Evolutionary conservation across 1,140 invertebrate species (phyloP).

Genomic region (Amyelois transitella): DNA sequence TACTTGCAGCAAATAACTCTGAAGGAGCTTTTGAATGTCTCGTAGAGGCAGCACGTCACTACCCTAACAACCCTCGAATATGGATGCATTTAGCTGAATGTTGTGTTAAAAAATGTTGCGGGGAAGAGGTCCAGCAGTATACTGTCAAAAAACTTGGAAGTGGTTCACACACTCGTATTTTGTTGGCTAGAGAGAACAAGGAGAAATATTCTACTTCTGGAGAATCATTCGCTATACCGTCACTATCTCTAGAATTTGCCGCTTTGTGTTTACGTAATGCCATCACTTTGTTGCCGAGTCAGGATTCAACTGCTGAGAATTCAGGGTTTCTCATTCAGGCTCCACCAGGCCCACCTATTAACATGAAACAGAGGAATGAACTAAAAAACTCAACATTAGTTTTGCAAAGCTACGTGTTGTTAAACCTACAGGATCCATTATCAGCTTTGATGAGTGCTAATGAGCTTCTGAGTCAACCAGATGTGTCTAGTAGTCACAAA

Average conservation of each 20-base stretch:
- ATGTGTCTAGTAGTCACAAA: constrained; percentile 73
- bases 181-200: constrained; percentile 54
- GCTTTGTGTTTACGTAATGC: constrained; percentile 92
- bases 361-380: constrained; percentile 64
- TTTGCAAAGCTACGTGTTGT: constrained; percentile 86
- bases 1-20: constrained; percentile 87
- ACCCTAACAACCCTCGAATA: constrained; percentile 90
- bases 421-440: constrained; percentile 89
- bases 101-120: constrained; percentile 76
- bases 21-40: constrained; percentile 93
- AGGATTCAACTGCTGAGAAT: constrained; percentile 45
- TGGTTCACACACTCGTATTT: constrained; percentile 60
- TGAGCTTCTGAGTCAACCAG: constrained; percentile 77
- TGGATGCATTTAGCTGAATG: constrained; percentile 96
- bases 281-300: constrained; percentile 75
- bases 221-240: constrained; percentile 87
- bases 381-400: constrained; percentile 81
- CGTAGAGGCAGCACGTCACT: constrained; percentile 88
- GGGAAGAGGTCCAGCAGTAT: constrained; percentile 53
- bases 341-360: constrained; percentile 62
- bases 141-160: constrained; percentile 61
- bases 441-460: constrained; percentile 87
- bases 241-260: constrained; percentile 92
- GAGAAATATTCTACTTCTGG: constrained; percentile 74
- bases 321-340: constrained; percentile 53